Percentiles rank a stretch among this genome's conserved stretches.
Evolutionary conservation across 2,797 vertebrate species (phyloP).

Genomic region (Adelosebastes latens): DNA sequence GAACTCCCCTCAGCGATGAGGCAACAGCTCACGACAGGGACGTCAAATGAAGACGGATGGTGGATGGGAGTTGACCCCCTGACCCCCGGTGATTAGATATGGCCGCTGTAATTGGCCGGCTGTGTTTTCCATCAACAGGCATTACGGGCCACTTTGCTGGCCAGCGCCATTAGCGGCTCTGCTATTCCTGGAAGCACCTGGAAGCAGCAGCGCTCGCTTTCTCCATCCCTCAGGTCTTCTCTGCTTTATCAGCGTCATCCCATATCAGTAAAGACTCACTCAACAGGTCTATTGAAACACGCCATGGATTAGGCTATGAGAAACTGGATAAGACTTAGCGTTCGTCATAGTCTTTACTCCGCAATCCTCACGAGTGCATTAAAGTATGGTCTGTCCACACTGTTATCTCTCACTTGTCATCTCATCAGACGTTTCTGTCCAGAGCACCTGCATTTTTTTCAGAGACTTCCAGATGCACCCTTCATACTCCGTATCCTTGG

Average conservation of each 20-base stretch:
- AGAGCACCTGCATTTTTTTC: conserved; percentile 10
- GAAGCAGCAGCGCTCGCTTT: conserved; percentile 30
- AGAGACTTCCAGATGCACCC: conserved; percentile 4
- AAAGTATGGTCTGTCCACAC: neutral
- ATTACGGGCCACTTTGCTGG: conserved; percentile 63
- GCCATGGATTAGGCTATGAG: neutral
- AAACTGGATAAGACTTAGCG: conserved; percentile 1
- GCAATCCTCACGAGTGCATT: neutral
- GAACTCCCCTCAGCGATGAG: conserved; percentile 14
- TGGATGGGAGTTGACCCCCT: conserved; percentile 51
- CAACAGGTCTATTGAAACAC: conserved; percentile 10
- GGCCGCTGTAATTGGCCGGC: conserved; percentile 67
- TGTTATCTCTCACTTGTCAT: conserved; percentile 21
- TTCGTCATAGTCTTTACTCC: neutral
- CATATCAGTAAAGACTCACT: neutral
- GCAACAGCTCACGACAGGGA: conserved; percentile 36
- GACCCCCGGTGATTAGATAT: conserved; percentile 75
- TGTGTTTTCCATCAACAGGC: conserved; percentile 76
- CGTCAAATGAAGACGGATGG: conserved; percentile 67
- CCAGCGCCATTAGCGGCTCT: conserved; percentile 57
- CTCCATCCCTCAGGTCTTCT: conserved; percentile 15
- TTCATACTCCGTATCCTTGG: neutral
- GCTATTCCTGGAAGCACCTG: conserved; percentile 71
- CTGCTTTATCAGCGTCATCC: conserved; percentile 3
- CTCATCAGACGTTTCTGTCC: conserved; percentile 2